These are phyloP conservation scores for Clangula hyemalis DNA, from an alignment of 2,797 vertebrate genomes.

Conservation along the genomic window DNA sequence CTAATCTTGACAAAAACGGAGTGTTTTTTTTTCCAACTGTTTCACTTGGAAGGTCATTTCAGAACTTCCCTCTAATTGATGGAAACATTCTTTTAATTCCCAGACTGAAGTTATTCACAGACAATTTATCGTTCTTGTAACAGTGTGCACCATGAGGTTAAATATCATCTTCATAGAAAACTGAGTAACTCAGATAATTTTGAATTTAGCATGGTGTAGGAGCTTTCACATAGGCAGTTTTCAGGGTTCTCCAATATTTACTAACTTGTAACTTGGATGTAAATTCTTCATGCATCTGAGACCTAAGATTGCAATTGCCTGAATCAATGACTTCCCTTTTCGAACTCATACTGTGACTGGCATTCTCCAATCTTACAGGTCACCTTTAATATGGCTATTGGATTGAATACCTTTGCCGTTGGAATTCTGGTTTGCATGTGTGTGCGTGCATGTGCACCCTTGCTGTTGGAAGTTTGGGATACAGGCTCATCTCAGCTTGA, in stretches of 20 bases:
- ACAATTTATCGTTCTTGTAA: conserved; percentile 27
- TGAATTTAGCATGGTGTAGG: not conserved
- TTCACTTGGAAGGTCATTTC: conserved; percentile 27
- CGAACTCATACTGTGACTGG: not conserved
- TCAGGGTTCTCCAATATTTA: not conserved
- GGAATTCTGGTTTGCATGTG: not conserved
- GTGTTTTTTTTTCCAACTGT: conserved; percentile 20
- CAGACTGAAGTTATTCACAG: conserved; percentile 30
- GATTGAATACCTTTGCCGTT: not conserved
- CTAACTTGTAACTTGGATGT: not conserved
- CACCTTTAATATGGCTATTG: not conserved
- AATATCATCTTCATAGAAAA: conserved; percentile 4
- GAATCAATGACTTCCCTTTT: not conserved
- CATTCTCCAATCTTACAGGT: not conserved
- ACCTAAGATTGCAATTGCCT: not conserved
- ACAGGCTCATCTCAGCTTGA: not conserved
- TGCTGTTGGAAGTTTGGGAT: not conserved
- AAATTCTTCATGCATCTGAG: not conserved
- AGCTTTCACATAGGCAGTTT: not conserved
- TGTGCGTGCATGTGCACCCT: not conserved
- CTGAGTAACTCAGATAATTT: not conserved
- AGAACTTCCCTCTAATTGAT: conserved; percentile 17
- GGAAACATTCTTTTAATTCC: conserved; percentile 52
- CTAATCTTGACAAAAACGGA: conserved; percentile 5
- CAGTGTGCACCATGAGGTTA: conserved; percentile 1